Evolutionary conservation across 2,888 invertebrate genomes (phyloP).

Genomic region (Thecophora atra): DNA sequence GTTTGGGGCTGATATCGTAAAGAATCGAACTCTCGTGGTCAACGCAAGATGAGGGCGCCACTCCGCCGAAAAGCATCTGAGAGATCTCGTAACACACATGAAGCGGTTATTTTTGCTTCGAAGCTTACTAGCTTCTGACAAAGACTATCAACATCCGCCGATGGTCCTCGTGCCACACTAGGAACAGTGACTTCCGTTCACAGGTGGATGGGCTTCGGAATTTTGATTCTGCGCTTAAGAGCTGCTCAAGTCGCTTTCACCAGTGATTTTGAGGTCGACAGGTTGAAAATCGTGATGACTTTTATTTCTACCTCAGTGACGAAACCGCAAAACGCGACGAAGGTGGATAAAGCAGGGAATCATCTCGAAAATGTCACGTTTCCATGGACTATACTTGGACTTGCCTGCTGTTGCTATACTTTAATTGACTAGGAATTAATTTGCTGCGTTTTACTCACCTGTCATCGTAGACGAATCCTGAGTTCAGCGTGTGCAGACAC

Average conservation of each 20-base stretch:
- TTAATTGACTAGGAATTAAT: too few species aligned
- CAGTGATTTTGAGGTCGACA: neutral
- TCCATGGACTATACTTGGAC: neutral
- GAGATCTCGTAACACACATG: neutral
- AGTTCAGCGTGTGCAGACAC: slow-evolving; percentile 91
- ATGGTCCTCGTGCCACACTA: neutral
- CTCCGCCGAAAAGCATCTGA: neutral
- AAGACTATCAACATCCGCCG: neutral
- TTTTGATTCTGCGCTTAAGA: too few species aligned
- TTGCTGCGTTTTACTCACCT: slow-evolving; percentile 88
- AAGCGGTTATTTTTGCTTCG: neutral
- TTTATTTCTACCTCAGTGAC: neutral
- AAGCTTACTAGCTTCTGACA: neutral
- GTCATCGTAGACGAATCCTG: slow-evolving; percentile 97
- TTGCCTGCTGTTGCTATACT: too few species aligned
- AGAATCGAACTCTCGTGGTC: slow-evolving; percentile 32
- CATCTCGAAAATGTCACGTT: neutral
- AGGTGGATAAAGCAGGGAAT: neutral
- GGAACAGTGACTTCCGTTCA: slow-evolving; percentile 6
- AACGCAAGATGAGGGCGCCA: neutral
- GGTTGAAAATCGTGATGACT: neutral
- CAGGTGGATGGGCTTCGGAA: too few species aligned
- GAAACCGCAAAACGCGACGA: neutral
- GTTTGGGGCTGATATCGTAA: slow-evolving; percentile 38
- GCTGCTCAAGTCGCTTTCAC: too few species aligned